phyloP scores from a whole-genome alignment of 1,140 invertebrate species.

The Mizuhopecten yessoensis region DNA sequence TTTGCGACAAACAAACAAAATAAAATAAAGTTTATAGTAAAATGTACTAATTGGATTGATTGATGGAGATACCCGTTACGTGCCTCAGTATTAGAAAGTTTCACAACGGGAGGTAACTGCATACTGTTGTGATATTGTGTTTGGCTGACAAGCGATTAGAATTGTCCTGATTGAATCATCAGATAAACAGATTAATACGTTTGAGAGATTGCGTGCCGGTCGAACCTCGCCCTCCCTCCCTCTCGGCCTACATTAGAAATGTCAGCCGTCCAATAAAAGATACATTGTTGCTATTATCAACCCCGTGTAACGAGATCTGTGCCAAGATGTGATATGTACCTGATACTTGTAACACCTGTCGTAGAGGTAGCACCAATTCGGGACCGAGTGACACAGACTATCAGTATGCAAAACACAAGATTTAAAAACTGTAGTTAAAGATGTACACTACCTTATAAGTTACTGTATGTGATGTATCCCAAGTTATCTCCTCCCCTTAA shows the following conservation, averaged over 20 bases:
- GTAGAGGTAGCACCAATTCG: neutral
- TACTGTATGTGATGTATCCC: too few species aligned
- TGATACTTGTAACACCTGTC: neutral
- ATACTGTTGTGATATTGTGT: neutral
- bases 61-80: too few species aligned
- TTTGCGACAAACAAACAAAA: too few species aligned
- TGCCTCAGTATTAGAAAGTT: neutral
- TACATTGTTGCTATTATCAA: neutral
- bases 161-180: slow-evolving; percentile 12
- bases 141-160: neutral
- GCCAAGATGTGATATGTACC: neutral
- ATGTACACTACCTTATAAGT: too few species aligned
- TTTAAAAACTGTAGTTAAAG: too few species aligned
- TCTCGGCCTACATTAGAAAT: neutral
- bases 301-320: slow-evolving; percentile 30
- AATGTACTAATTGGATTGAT: too few species aligned
- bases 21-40: too few species aligned
- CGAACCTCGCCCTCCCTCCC: neutral
- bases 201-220: neutral
- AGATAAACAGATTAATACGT: neutral
- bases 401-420: too few species aligned
- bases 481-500: too few species aligned
- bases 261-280: neutral
- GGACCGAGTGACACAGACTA: too few species aligned
- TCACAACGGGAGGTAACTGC: neutral